Evolutionary conservation across 2,888 invertebrate genomes (phyloP), one percentile per base, ranked within the genome.

Genomic region (Drosophila kuntzei): DNA sequence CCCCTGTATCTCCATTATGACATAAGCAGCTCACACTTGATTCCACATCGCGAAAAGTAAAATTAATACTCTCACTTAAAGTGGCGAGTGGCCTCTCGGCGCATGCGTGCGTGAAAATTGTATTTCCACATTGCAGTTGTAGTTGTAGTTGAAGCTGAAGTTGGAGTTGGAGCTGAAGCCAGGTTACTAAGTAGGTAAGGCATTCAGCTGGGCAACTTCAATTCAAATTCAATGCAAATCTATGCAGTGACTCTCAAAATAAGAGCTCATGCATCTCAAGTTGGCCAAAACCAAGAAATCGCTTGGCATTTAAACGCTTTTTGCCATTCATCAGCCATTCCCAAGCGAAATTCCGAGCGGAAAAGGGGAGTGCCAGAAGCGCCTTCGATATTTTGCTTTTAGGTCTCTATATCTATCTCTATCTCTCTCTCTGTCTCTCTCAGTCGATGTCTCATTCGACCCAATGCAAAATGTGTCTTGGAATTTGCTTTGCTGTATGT

Each of bases 91-190:
- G 68, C 47, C 55, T 41, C 51, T 16, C 61, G 53, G 71, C 51
- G 80, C 85, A 89, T 81, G 89, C 85, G 87, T 84, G 85, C 86
- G 80, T 89, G 86, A 87, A 89, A 89, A 90, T 75, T 72, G 80
- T 77, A 84, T 76, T 87, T 87, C 80, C 86, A 78, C 77, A 75
- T 54, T 22, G 37, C 3, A 39, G 27, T 29, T 39, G 22, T 11
- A 25, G 27, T 20, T 41, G 25, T 8, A 37, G 57, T 3, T 25
- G 18, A 20, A 18, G 51, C 12, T 32, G 7, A 14, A 34, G n/a
- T n/a, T n/a, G n/a, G n/a, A n/a, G n/a, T n/a, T 14, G 22, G 9
- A 16, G 29, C 9, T 9, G 44, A 4, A 12, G 25, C 14, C 41
- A 14, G 32, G 22, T 27, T 18, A 32, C 27, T 46, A 37, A 43